These are phyloP conservation scores for Hipposideros armiger DNA, from an alignment of 2,113 vertebrate genomes.

Conservation along the genomic window DNA sequence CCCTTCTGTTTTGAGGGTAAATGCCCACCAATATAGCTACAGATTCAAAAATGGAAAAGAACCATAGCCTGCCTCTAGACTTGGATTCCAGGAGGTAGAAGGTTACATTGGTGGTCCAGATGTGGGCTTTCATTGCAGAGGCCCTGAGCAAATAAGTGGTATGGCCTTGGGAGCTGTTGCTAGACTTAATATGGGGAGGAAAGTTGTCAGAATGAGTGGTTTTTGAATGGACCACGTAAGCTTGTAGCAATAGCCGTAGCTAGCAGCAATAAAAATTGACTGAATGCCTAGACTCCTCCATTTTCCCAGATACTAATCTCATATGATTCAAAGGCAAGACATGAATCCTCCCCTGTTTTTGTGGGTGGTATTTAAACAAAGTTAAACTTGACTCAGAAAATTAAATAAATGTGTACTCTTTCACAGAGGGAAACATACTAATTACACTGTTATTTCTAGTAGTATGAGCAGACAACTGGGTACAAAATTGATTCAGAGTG, in stretches of 20 bases:
- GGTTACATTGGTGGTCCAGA: background rate
- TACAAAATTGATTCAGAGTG: conserved; percentile 39
- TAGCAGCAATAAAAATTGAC: background rate
- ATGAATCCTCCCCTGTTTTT: background rate
- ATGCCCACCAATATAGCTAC: background rate
- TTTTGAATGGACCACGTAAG: background rate
- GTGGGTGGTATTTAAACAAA: background rate
- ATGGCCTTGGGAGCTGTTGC: background rate
- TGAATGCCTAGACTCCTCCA: background rate
- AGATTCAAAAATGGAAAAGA: conserved; percentile 16
- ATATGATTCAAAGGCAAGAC: background rate
- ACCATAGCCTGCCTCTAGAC: background rate
- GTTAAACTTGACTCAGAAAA: conserved; percentile 48
- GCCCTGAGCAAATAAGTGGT: background rate
- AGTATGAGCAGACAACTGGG: background rate
- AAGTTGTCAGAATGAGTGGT: background rate
- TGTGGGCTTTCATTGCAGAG: background rate
- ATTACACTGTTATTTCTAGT: background rate
- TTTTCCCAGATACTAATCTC: conserved; percentile 13
- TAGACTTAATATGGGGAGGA: background rate
- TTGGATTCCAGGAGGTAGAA: background rate
- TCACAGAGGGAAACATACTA: conserved; percentile 27
- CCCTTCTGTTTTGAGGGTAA: conserved; percentile 6
- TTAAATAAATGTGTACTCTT: conserved; percentile 31
- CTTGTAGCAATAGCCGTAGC: background rate